phyloP scores from a whole-genome alignment of 1,140 invertebrate genomes.

The Dreissena rostriformis region DNA sequence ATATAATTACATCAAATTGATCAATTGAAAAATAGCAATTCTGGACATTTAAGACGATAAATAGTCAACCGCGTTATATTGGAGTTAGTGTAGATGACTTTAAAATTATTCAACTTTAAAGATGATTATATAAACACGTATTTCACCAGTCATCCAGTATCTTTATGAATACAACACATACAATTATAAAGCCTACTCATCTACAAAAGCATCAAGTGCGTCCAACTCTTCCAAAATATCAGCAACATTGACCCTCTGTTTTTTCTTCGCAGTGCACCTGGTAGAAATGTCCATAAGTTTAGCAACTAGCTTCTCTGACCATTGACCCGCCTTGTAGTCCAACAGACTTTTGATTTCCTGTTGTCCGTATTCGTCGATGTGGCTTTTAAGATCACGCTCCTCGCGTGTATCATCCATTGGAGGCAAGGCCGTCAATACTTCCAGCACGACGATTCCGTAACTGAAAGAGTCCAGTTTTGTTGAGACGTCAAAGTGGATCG shows the following conservation, averaged over 20 bases:
- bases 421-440: slow-evolving; percentile 72
- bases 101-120: no score
- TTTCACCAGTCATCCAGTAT: no score
- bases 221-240: slow-evolving; percentile 65
- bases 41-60: no score
- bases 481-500: slow-evolving; percentile 85
- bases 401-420: slow-evolving; percentile 62
- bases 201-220: neutral
- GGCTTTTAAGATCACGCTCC: slow-evolving; percentile 67
- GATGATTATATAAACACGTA: no score
- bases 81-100: no score
- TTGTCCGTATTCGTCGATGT: slow-evolving; percentile 60
- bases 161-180: no score
- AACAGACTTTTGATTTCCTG: slow-evolving; percentile 40
- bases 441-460: slow-evolving; percentile 86
- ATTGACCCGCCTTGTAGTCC: slow-evolving; percentile 57
- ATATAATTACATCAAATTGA: no score
- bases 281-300: slow-evolving; percentile 56
- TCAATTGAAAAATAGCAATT: no score
- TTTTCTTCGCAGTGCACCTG: slow-evolving; percentile 62
- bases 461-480: slow-evolving; percentile 90
- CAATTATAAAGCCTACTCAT: no score
- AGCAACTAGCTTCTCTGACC: slow-evolving; percentile 58
- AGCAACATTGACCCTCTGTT: slow-evolving; percentile 58
- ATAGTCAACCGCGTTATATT: no score